These are phyloP conservation scores for Microctonus hyperodae DNA, from an alignment of 2,888 invertebrate genomes.

Conservation along the genomic window DNA sequence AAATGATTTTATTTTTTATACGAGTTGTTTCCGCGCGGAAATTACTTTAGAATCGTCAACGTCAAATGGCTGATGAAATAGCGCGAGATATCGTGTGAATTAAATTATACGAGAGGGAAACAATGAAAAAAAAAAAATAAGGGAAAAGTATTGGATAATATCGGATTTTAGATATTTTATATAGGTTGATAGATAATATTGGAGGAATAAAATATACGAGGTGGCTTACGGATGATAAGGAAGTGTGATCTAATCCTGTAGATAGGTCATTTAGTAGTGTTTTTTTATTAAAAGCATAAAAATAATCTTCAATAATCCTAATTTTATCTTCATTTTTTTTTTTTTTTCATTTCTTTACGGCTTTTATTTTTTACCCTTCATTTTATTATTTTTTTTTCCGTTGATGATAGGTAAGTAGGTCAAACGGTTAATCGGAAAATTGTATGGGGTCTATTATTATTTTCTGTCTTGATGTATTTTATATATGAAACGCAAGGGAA, in stretches of 20 bases:
- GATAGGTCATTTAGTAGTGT: background rate
- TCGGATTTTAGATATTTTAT: background rate
- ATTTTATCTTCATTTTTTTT: too few species aligned
- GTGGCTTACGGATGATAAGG: background rate
- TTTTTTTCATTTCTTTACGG: background rate
- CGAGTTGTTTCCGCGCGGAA: conserved; percentile 9
- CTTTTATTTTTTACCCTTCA: background rate
- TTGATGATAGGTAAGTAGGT: conserved; percentile 17
- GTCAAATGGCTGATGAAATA: background rate
- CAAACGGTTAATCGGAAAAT: conserved; percentile 19
- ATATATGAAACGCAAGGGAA: too few species aligned
- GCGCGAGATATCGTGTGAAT: background rate
- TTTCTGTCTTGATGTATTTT: background rate
- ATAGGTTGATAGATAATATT: background rate
- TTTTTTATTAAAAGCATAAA: background rate
- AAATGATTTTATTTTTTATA: conserved; percentile 11
- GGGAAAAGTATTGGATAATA: background rate
- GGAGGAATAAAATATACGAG: background rate
- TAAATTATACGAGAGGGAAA: background rate
- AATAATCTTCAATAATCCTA: background rate
- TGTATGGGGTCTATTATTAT: conserved; percentile 9
- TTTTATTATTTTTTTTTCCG: background rate
- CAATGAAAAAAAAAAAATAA: conserved; percentile 1
- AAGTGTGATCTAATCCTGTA: background rate
- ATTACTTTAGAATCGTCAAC: background rate